Percentiles rank a stretch among this genome's conserved stretches.
These are phyloP conservation scores for Corythoichthys intestinalis DNA, from an alignment of 2,113 vertebrate genomes.

Conservation along the genomic window DNA sequence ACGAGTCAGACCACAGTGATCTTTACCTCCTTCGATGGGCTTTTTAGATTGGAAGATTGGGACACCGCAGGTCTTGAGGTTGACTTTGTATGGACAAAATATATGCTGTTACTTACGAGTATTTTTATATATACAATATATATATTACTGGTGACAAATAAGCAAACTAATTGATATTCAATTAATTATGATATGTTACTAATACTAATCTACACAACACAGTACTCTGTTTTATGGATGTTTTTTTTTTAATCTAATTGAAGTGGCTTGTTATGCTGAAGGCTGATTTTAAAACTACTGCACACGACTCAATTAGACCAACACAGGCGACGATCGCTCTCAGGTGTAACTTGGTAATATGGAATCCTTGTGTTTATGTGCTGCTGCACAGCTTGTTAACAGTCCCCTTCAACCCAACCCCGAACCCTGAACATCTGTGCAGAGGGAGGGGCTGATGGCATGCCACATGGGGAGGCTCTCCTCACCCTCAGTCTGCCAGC, in stretches of 20 bases:
- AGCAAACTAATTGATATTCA: conserved; percentile 18
- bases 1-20: conserved; percentile 47
- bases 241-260: conserved; percentile 35
- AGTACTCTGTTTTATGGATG: conserved; percentile 20
- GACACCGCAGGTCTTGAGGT: conserved; percentile 48
- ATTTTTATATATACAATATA: no score
- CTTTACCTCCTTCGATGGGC: conserved; percentile 43
- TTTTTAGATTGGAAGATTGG: conserved; percentile 42
- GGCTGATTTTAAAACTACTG: conserved; percentile 10
- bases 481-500: conserved; percentile 69
- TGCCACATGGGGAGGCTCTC: conserved; percentile 57
- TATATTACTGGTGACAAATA: background rate
- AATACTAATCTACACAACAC: conserved; percentile 24
- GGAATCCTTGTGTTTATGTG: conserved; percentile 33
- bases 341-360: conserved; percentile 21
- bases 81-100: conserved; percentile 23
- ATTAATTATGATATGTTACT: conserved; percentile 31
- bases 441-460: conserved; percentile 40
- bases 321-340: conserved; percentile 10
- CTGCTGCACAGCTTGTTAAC: conserved; percentile 55
- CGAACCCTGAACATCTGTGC: conserved; percentile 56
- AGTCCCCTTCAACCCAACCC: conserved; percentile 30
- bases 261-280: conserved; percentile 4
- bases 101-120: no score
- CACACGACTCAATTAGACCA: conserved; percentile 21